phyloP scores from a whole-genome alignment of 1,140 invertebrate species.

The Drosophila orena region DNA sequence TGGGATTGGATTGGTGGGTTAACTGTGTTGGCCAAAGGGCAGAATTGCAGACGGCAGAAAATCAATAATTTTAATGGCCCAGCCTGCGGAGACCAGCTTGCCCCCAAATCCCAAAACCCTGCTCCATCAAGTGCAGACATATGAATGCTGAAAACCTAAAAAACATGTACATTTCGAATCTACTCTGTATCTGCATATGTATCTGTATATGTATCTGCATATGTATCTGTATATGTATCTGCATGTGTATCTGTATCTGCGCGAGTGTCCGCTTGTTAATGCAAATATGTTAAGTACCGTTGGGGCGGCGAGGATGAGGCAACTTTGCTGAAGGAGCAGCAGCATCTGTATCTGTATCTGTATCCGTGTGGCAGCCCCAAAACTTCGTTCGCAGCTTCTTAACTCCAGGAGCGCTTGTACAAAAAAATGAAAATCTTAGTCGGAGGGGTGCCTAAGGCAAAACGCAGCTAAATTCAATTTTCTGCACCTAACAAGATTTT shows the following conservation, averaged over 20 bases:
- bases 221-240: slow-evolving; percentile 15
- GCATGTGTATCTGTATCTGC: slow-evolving; percentile 1
- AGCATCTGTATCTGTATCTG: slow-evolving; percentile 7
- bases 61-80: slow-evolving; percentile 76
- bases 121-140: slow-evolving; percentile 31
- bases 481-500: slow-evolving; percentile 32
- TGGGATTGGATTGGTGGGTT: slow-evolving; percentile 20
- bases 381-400: slow-evolving; percentile 32
- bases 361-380: slow-evolving; percentile 19
- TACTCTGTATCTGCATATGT: slow-evolving; percentile 32
- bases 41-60: slow-evolving; percentile 78
- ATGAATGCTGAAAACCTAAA: slow-evolving; percentile 32
- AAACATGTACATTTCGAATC: slow-evolving; percentile 30
- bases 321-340: slow-evolving; percentile 25
- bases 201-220: slow-evolving; percentile 11
- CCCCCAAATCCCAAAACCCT: slow-evolving; percentile 29
- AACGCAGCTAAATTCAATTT: slow-evolving; percentile 65
- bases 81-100: slow-evolving; percentile 5
- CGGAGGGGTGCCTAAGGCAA: slow-evolving; percentile 40
- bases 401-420: slow-evolving; percentile 17
- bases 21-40: slow-evolving; percentile 70
- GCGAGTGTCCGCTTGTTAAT: slow-evolving; percentile 53
- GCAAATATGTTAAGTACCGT: slow-evolving; percentile 74
- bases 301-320: slow-evolving; percentile 7
- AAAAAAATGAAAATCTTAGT: slow-evolving; percentile 22